Evolutionary conservation across 2,113 vertebrate species (phyloP).

Genomic region (Neolamprologus sp.): DNA sequence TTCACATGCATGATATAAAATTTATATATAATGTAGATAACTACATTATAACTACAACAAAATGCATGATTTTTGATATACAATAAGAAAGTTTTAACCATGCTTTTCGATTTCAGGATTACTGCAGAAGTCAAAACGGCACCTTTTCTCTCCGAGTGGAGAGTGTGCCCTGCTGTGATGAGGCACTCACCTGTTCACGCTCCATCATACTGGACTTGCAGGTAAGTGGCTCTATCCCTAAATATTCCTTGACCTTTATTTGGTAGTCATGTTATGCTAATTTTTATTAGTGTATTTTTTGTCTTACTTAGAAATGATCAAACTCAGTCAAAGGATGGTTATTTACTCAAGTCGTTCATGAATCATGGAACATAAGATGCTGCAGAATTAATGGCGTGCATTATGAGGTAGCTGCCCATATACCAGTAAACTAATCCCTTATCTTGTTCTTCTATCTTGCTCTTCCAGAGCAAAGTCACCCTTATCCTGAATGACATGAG

Average conservation of each 20-base stretch:
- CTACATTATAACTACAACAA: not conserved
- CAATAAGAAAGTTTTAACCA: rapidly evolving
- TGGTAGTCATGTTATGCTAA: not conserved
- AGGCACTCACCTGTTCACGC: slow-evolving; percentile 78
- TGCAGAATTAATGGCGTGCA: not conserved
- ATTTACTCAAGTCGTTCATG: not conserved
- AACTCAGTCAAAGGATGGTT: not conserved
- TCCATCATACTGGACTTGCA: slow-evolving; percentile 66
- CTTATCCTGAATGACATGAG: slow-evolving; percentile 59
- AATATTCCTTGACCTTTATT: not conserved
- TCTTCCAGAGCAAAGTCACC: slow-evolving; percentile 34
- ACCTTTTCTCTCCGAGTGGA: slow-evolving; percentile 75
- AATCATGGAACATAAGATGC: not conserved
- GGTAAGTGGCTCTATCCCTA: slow-evolving; percentile 38
- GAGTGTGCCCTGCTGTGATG: slow-evolving; percentile 81
- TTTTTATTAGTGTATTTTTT: rapidly evolving
- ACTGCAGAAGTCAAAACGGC: slow-evolving; percentile 52
- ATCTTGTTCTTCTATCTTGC: not conserved
- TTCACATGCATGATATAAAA: not conserved
- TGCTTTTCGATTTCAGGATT: slow-evolving; percentile 60
- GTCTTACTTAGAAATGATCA: not conserved
- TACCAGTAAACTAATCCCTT: not conserved
- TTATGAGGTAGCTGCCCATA: not conserved
- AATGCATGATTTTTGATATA: not conserved
- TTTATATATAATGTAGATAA: not conserved